Base-by-base conservation (phyloP, 2,888 invertebrate genomes). In the Helleia helle region DNA sequence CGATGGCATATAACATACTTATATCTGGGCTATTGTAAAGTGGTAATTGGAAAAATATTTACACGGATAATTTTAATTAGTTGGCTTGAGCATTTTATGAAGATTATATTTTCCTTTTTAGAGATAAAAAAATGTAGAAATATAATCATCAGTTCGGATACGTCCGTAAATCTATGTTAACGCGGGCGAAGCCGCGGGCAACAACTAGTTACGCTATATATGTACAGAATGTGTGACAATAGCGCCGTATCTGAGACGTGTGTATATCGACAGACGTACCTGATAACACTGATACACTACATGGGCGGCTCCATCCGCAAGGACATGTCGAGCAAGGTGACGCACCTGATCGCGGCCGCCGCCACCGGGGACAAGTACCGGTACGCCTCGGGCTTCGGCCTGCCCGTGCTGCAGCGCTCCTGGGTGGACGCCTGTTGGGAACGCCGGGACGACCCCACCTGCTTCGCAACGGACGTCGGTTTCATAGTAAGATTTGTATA, bases 241-340 rank as follows among this genome's bases (percentile, higher is more conserved):
- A 28, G 6, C 7, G 37, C 22, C 26, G 7, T 9, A 40, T 3
- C 12, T 36, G 9, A 22, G 7, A 22, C 24, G 14, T 14, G 18
- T 25, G 5, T 17, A 29, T 42, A 26, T 50, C 79, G 73, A 11
- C 79, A 96, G 96, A 92, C 91, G 59, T 90, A 90, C 71, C 87
- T 97, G 71, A 93, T 96, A 57, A 92, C 92, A 56, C 86, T 96
- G 71, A 93, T 97, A 57, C 97, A 97, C 86, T 93, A 93, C 71
- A 97, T 98, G 97, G 97, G 97, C 56, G 98, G 97, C 36, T 95
- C 95, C 58, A 94, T 97, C 62, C 89, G 96, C 51, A 94, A 93
- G 80, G 96, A 97, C 65, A 92, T 95, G 89, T 90, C 91, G 47
- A 89, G 90, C 43, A 93, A 92, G 67, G 93, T 96, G 54, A 98